These are phyloP conservation scores for Lepus oiostolus DNA, from an alignment of 2,797 vertebrate species.

Conservation along the genomic window DNA sequence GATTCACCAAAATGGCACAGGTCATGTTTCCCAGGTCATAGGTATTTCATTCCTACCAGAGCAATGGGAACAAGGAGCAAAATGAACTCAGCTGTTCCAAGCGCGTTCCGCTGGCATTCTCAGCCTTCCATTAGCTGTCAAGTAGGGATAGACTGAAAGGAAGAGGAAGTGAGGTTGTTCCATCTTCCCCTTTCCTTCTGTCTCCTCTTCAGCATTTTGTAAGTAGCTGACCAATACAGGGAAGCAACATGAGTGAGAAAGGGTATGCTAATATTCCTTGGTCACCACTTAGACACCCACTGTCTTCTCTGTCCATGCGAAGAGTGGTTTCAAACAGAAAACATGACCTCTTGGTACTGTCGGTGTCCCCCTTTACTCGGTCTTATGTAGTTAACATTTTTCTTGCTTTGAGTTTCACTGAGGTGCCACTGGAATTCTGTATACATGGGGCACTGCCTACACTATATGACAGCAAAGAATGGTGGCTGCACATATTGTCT, in stretches of 20 bases:
- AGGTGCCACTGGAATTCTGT: not conserved
- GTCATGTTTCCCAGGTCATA: not conserved
- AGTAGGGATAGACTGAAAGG: not conserved
- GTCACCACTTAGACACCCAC: not conserved
- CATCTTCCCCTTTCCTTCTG: not conserved
- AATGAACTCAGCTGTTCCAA: not conserved
- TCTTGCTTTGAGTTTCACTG: not conserved
- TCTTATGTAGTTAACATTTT: not conserved
- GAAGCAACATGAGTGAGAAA: not conserved
- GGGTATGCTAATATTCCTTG: not conserved
- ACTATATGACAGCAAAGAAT: not conserved
- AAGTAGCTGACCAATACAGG: not conserved
- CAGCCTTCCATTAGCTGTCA: not conserved
- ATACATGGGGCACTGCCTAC: not conserved
- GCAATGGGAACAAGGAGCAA: not conserved
- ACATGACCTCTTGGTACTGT: not conserved
- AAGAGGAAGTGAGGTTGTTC: not conserved
- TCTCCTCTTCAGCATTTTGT: not conserved
- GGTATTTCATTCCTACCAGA: not conserved
- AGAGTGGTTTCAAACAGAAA: not conserved
- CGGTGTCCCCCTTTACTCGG: not conserved
- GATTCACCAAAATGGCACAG: not conserved
- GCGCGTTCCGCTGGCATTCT: not conserved
- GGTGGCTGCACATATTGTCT: not conserved
- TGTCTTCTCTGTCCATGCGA: not conserved